Evolutionary conservation across 2,113 vertebrate species (phyloP), one percentile per base, ranked within the genome.

Genomic region (Miniopterus natalensis): DNA sequence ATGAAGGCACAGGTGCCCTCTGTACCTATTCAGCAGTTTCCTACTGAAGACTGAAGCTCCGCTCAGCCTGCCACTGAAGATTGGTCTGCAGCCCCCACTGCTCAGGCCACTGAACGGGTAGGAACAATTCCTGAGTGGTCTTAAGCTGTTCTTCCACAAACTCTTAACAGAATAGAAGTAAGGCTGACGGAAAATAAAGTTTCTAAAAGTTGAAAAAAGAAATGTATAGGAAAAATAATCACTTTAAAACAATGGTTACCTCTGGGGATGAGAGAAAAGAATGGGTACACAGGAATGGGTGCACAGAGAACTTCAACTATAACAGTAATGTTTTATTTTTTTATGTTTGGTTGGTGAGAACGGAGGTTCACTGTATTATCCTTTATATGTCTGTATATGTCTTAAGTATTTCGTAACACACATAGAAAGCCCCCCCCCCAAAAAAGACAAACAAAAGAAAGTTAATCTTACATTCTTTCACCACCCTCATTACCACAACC

Each of bases 231-330:
- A 36, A 45, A 77, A 83, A 78, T 31, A 95, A 81, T 84, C 63
- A 74, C 80, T 59, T 94, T 83, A 94, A 94, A 96, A 94, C 74
- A 92, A 86, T 66, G 47, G 12, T 59, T 94, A 87, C 42, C 31
- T 78, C 63, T 78, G 10, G 6, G 8, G 31, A 73, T 36, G 61
- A 65, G 4, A 12, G 57, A 49, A 71, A 40, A 61, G 20, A 13
- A 59, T 36, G 63, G 20, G 25, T 79, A 80, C 31, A 93, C 36
- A 36, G 36, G 20, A 13, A 59, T 36, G 63, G 20, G 25, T 79
- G 74, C 31, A 93, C 55, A 80, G 40, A 85, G 31, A n/a, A 85
- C 63, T 85, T 78, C 51, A 88, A 88, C 21, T 73, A 10, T 23
- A 20, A 73, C 8, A 11, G 40, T 73, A 65, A 75, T 47, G 14